Conservation (phyloP, 1,140 invertebrate species). For the Arion vulgaris region DNA sequence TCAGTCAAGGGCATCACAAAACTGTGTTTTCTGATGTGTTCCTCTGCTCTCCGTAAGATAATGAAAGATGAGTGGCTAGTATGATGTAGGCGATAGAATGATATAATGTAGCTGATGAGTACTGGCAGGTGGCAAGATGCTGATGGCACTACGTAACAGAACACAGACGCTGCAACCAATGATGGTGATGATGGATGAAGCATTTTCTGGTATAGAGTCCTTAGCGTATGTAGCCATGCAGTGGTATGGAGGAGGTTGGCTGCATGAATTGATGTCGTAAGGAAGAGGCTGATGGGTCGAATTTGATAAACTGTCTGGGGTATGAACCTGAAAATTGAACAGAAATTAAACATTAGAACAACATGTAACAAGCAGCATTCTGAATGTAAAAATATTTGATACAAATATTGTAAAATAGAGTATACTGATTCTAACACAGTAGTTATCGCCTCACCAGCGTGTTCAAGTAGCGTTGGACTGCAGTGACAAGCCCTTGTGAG, state of each 20-base stretch:
- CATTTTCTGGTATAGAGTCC: constrained; percentile 35
- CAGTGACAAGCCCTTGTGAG: too few species aligned
- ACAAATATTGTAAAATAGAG: too few species aligned
- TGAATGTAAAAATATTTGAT: too few species aligned
- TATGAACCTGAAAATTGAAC: constrained; percentile 12
- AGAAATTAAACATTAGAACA: neutral
- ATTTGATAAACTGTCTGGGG: constrained; percentile 39
- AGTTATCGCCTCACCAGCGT: too few species aligned
- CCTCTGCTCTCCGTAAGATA: constrained; percentile 29
- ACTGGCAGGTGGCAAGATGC: constrained; percentile 41
- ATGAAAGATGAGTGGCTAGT: too few species aligned
- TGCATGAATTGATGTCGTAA: constrained; percentile 37
- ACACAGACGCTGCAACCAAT: neutral
- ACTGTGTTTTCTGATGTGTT: constrained; percentile 10
- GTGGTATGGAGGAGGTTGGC: constrained; percentile 29
- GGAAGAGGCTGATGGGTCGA: constrained; percentile 33
- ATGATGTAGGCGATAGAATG: constrained; percentile 20
- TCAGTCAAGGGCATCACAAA: constrained; percentile 33
- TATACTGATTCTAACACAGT: too few species aligned
- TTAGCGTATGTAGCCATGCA: constrained; percentile 27
- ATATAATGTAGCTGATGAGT: constrained; percentile 35
- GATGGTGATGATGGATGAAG: neutral
- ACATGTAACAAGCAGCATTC: too few species aligned
- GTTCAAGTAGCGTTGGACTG: too few species aligned
- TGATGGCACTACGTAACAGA: constrained; percentile 31